Percentiles rank a stretch among this genome's conserved stretches.
These are phyloP conservation scores for Andrena chrysosceles DNA, from an alignment of 2,888 invertebrate species.

Conservation along the genomic window DNA sequence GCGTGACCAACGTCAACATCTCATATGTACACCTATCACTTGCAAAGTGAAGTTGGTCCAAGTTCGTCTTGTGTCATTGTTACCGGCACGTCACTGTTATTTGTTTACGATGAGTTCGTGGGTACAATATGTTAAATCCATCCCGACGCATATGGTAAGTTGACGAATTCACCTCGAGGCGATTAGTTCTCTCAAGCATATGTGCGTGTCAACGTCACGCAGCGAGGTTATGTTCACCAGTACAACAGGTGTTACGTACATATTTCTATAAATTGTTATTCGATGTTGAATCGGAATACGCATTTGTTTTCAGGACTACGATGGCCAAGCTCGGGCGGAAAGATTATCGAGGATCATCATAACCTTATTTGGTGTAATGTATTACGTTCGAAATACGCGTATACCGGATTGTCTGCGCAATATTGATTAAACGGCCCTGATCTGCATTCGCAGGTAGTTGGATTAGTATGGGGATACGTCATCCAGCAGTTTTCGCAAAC, in stretches of 20 bases:
- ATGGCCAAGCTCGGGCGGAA: constrained; percentile 96
- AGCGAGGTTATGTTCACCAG: constrained; percentile 53
- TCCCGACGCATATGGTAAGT: constrained; percentile 82
- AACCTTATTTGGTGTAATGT: constrained; percentile 92
- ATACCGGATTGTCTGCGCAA: neutral
- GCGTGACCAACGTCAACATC: constrained; percentile 31
- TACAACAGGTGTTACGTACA: constrained; percentile 39
- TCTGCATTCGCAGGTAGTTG: constrained; percentile 88
- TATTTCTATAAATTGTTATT: neutral
- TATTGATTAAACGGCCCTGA: neutral
- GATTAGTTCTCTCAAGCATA: neutral
- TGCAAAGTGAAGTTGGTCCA: constrained; percentile 3
- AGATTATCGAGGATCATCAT: constrained; percentile 95
- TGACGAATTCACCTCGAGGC: neutral
- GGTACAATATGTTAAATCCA: constrained; percentile 78
- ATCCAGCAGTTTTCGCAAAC: constrained; percentile 98
- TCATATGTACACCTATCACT: constrained; percentile 19
- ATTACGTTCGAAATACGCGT: neutral
- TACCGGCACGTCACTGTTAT: constrained; percentile 39
- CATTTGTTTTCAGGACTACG: constrained; percentile 89
- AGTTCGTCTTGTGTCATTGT: neutral
- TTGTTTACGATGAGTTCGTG: constrained; percentile 76
- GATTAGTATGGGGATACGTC: constrained; percentile 96
- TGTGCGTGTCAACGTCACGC: neutral
- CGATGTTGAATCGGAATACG: neutral